Conservation (phyloP, 2,888 invertebrate species). For the Nemotelus pantherinus region DNA sequence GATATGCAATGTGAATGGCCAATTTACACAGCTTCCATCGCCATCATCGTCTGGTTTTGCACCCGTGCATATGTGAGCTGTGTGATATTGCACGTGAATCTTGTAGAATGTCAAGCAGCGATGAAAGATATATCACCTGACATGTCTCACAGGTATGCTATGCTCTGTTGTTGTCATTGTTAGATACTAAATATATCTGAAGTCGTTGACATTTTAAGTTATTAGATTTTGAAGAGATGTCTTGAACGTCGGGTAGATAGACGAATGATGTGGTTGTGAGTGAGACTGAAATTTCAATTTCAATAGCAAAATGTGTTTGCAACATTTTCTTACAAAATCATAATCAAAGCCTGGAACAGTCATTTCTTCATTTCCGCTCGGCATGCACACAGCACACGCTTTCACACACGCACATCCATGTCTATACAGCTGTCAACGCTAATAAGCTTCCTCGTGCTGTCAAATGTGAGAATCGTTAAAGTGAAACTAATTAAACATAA, state of each 20-base stretch:
- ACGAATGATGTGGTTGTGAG: too few relatives aligned
- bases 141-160: constrained; percentile 20
- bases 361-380: too few relatives aligned
- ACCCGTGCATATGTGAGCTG: constrained; percentile 3
- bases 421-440: constrained; percentile 46
- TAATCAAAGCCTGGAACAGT: too few relatives aligned
- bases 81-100: neutral
- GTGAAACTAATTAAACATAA: constrained; percentile 49
- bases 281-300: too few relatives aligned
- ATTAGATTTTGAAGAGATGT: constrained; percentile 38
- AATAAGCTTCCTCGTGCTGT: constrained; percentile 46
- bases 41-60: constrained; percentile 5
- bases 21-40: constrained; percentile 45
- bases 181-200: neutral
- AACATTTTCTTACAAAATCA: too few relatives aligned
- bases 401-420: neutral
- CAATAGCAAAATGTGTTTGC: too few relatives aligned
- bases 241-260: too few relatives aligned
- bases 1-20: constrained; percentile 45
- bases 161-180: constrained; percentile 21
- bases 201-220: constrained; percentile 23
- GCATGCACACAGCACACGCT: too few relatives aligned
- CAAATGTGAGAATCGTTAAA: constrained; percentile 46
- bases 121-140: constrained; percentile 41
- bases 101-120: constrained; percentile 14